Evolutionary conservation across 2,113 vertebrate genomes (phyloP), one percentile per base, ranked within the genome.

Genomic region (Pedetes capensis): DNA sequence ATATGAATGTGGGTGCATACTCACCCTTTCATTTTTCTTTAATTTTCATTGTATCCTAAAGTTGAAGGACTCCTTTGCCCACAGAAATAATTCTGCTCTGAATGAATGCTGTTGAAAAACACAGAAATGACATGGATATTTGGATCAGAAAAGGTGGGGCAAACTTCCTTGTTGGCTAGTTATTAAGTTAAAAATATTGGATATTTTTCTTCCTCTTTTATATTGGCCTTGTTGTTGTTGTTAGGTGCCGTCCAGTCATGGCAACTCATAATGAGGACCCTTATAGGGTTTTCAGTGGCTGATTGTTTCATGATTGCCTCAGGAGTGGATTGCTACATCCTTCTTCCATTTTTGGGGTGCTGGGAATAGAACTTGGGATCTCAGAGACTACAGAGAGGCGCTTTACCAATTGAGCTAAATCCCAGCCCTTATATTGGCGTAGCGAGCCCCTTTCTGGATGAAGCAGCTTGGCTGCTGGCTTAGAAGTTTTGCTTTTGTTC

Each of bases 11-110:
- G n/a, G 16, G 0, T 72, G 0, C 2, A 6, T 27, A 32, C 8
- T 55, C 22, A 57, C 32, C 18, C 4, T 16, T 34, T 93, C 16
- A 37, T 13, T 27, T 83, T 42, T 49, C 22, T 68, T 55, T 64
- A 89, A 34, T 44, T 12, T 71, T n/a, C 18, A 75, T 95, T 81
- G 8, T 3, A 55, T 94, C 17, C 27, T 75, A 57, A 90, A 87
- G 10, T 80, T 87, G 16, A 32, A 84, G 27, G 13, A 51, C 5
- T 51, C 32, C 20, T 91, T 81, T 55, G 44, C 6, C 49, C 34
- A 23, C 8, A 78, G 37, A 90, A 59, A 34, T 27, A 57, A 47
- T 27, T 25, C 12, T 75, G 2, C 22, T 72, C 34, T 86, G 63
- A 84, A 74, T 91, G 8, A 68, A 64, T 29, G 2, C 34, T 85